Base-by-base conservation (phyloP, 2,113 vertebrate genomes). In the Polypterus senegalus region DNA sequence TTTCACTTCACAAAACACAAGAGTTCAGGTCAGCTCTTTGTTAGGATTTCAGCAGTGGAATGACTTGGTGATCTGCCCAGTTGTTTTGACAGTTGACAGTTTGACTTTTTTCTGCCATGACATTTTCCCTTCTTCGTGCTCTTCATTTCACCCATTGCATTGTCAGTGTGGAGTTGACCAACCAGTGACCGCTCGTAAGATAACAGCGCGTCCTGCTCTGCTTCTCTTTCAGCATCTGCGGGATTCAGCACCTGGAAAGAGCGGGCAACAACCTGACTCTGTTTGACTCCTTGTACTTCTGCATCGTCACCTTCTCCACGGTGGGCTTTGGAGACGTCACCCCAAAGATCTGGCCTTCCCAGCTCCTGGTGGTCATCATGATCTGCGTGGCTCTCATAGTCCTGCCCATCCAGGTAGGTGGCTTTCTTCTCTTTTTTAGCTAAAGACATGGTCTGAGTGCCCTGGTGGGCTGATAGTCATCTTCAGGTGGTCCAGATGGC, bases 341-440 rank as follows among this genome's bases (percentile, higher is more conserved):
- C 1, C 69, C 69, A 10, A 70, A 68, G 59, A 70, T 70, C 45
- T 70, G 69, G 69, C 69, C 69, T 4, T 70, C 69, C 9, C 69
- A 70, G 61, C 69, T 70, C 3, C 69, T 70, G 52, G 69, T 70
- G 63, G 69, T 70, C 63, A 70, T 70, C 63, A 70, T 70, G 69
- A 67, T 70, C 61, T 70, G 65, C 44, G 69, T 70, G 57, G 69
- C 69, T 5, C 66, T 70, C 44, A 70, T 70, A 44, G 69, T 70
- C 9, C 66, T 70, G 47, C 69, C 69, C 45, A 64, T 67, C 44
- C 69, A 70, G 69, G 69, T 70, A 47, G 27, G 27, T 27, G 27
- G 27, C 27, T 27, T 27, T 27, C 27, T 27, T 27, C 27, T 27
- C 27, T 27, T 27, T 27, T 27, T 2, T 27, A 27, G 27, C 27